Evolutionary conservation across 2,888 invertebrate genomes (phyloP).

Genomic region (Drosophila helvetica): DNA sequence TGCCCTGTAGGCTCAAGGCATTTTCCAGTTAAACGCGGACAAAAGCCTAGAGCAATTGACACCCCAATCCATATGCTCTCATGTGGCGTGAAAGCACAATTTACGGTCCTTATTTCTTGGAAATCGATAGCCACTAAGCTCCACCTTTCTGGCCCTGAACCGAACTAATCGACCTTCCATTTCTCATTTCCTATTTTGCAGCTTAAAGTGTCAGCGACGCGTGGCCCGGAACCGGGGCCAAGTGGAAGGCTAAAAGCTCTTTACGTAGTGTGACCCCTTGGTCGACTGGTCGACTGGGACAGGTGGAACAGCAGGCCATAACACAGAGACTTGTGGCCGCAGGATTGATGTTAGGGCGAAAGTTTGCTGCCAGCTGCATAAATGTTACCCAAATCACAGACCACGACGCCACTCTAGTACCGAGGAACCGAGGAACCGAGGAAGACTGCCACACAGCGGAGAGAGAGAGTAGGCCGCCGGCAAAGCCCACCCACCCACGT

Average conservation of each 20-base stretch:
- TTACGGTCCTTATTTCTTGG: background rate
- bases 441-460: background rate
- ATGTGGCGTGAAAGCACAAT: background rate
- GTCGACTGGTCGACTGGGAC: background rate
- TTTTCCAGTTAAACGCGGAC: background rate
- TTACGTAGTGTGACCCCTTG: slow-evolving; percentile 16
- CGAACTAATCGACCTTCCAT: slow-evolving; percentile 58
- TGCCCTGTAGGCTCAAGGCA: too few species aligned
- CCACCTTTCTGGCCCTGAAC: slow-evolving; percentile 3
- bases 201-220: slow-evolving; percentile 65
- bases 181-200: slow-evolving; percentile 72
- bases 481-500: background rate
- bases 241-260: slow-evolving; percentile 30
- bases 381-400: slow-evolving; percentile 41
- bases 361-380: slow-evolving; percentile 48
- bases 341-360: slow-evolving; percentile 60
- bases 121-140: slow-evolving; percentile 8
- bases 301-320: slow-evolving; percentile 3
- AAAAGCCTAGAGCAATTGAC: background rate
- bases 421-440: background rate
- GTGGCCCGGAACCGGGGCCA: slow-evolving; percentile 26
- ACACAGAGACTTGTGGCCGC: slow-evolving; percentile 23
- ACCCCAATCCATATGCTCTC: too few species aligned
- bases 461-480: slow-evolving; percentile 4
- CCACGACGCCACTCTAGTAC: background rate